phyloP scores from a whole-genome alignment of 2,113 vertebrate genomes.

The Sylvietta virens region DNA sequence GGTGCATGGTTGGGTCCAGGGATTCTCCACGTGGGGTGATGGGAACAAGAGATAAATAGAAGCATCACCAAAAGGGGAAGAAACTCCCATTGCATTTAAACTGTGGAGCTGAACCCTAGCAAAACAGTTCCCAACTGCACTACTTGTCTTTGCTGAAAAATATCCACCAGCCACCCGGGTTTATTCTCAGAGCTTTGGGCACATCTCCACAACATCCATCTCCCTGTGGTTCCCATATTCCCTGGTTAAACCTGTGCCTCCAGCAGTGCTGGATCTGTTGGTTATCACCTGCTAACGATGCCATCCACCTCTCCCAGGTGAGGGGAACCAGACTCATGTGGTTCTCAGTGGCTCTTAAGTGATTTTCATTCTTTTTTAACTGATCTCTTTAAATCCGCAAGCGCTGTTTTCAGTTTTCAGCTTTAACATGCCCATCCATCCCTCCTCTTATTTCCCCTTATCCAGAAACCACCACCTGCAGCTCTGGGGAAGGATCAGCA shows the following conservation, averaged over 20 bases:
- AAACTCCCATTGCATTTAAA: background rate
- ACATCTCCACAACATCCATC: background rate
- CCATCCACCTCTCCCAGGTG: background rate
- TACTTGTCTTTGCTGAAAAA: background rate
- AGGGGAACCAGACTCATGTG: fast-evolving
- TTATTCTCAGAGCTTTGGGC: background rate
- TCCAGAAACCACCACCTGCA: fast-evolving
- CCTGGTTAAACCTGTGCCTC: background rate
- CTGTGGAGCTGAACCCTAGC: background rate
- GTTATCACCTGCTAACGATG: fast-evolving
- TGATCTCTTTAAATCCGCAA: background rate
- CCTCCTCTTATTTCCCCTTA: background rate
- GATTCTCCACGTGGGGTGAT: background rate
- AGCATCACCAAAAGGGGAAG: background rate
- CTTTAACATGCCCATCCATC: background rate
- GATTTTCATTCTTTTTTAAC: background rate
- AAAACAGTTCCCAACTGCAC: background rate
- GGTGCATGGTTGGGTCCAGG: background rate
- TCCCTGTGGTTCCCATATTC: background rate
- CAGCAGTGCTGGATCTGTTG: fast-evolving
- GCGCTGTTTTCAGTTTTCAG: background rate
- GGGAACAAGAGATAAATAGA: background rate
- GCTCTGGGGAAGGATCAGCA: background rate
- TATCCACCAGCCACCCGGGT: background rate
- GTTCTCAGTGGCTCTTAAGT: background rate